Base-by-base conservation (phyloP, 2,113 vertebrate species). In the Rhinichthys klamathensis region DNA sequence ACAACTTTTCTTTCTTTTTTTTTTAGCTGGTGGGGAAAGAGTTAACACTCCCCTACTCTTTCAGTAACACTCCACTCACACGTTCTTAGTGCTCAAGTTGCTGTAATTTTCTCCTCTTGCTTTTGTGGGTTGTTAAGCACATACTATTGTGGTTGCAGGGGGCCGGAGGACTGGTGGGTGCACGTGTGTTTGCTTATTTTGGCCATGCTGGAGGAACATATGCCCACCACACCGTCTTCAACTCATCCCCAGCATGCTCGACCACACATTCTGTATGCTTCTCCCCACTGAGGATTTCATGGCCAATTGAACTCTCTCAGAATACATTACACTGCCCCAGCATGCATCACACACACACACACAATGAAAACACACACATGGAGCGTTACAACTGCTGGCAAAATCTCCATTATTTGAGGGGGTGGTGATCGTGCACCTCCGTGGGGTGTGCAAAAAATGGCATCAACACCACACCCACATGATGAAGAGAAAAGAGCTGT, bases 261-360 rank as follows among this genome's bases (percentile, higher is more conserved):
- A 88, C 86, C 89, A 83, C 82, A 84, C 84, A 86, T 83, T 82
- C 70, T 84, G 75, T 60, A 89, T 87, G 89, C 61, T 30, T 65
- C 81, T 86, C 81, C 75, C 84, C 86, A 85, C 82, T 65, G 78
- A 80, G 79, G 69, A 89, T 90, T 90, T 90, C 85, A 90, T 89
- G 88, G 88, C 80, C 88, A 89, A 90, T 90, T 90, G 85, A 86
- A 69, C 82, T 56, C 65, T 41, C 84, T 54, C 65, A 61, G 25
- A 78, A 82, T 63, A 82, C 58, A 84, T 77, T 80, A 74, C 83
- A 80, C 81, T 67, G 78, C n/a, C 83, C 82, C 72, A 85, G 72
- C 77, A 56, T 86, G 86, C 49, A 69, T 58, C 73, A 56, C 74
- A 70, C 78, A 56, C 56, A 54, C 30, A 25, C 73, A 27, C 82